These are phyloP conservation scores for Palythoa heliodiscus DNA, from an alignment of 92 coral and sea anemone genomes.

Conservation along the genomic window DNA sequence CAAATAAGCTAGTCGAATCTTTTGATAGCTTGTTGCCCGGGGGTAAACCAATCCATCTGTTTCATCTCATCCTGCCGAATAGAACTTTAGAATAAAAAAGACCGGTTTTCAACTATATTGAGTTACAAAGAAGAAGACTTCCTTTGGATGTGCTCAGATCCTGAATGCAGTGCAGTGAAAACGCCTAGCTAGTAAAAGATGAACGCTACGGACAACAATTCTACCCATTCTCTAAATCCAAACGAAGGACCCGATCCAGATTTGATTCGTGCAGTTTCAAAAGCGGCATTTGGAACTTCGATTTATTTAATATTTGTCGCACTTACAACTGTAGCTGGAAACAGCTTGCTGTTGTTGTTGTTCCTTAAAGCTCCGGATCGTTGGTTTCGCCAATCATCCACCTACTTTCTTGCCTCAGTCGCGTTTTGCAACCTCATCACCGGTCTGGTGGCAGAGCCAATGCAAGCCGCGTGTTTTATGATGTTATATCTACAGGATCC, in stretches of 20 bases:
- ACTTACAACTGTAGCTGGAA: conserved; percentile 2
- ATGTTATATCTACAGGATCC: conserved; percentile 23
- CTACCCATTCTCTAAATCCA: neutral
- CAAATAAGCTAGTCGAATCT: neutral
- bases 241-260: conserved; percentile 30
- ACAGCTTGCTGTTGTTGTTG: conserved; percentile 21
- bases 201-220: conserved; percentile 13
- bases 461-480: conserved; percentile 35
- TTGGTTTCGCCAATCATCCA: conserved; percentile 32
- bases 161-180: neutral
- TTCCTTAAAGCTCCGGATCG: conserved; percentile 22
- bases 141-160: neutral
- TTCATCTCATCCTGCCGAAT: neutral
- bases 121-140: neutral
- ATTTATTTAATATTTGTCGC: conserved; percentile 19
- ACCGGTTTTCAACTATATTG: neutral
- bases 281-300: conserved; percentile 32
- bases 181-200: neutral
- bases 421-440: conserved; percentile 37
- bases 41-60: neutral
- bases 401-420: conserved; percentile 27
- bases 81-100: neutral
- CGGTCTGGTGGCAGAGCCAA: conserved; percentile 18
- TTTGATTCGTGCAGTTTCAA: conserved; percentile 11
- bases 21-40: neutral